phyloP scores from a whole-genome alignment of 2,113 vertebrate genomes.

The Haemorhous mexicanus region DNA sequence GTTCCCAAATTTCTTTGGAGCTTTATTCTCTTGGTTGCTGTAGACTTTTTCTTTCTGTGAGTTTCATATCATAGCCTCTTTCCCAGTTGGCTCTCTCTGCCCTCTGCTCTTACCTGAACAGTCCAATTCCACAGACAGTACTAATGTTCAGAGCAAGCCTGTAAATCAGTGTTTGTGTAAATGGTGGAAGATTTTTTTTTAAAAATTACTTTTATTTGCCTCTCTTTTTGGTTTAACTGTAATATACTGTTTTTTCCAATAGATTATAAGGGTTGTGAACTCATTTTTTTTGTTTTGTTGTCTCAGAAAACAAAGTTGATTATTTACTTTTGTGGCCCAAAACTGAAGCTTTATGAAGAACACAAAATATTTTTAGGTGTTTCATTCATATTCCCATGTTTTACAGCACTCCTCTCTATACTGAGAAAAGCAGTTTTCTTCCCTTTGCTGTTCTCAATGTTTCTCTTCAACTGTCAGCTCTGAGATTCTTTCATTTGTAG shows the following conservation, averaged over 20 bases:
- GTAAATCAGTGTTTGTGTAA: background rate
- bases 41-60: background rate
- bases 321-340: background rate
- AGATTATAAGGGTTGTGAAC: background rate
- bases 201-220: background rate
- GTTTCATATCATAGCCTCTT: background rate
- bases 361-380: background rate
- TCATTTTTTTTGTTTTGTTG: background rate
- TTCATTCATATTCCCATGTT: background rate
- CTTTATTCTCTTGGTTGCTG: background rate
- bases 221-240: background rate
- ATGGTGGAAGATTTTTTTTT: background rate
- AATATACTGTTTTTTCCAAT: background rate
- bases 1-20: background rate
- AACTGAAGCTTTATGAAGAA: background rate
- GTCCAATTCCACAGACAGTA: background rate
- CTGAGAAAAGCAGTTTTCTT: background rate
- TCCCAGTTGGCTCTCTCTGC: background rate
- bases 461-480: background rate
- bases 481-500: background rate
- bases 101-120: background rate
- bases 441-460: background rate
- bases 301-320: background rate
- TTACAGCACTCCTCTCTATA: background rate
- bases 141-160: background rate